Conservation (phyloP, 1,140 invertebrate genomes). For the Drosophila parabipectinata region DNA sequence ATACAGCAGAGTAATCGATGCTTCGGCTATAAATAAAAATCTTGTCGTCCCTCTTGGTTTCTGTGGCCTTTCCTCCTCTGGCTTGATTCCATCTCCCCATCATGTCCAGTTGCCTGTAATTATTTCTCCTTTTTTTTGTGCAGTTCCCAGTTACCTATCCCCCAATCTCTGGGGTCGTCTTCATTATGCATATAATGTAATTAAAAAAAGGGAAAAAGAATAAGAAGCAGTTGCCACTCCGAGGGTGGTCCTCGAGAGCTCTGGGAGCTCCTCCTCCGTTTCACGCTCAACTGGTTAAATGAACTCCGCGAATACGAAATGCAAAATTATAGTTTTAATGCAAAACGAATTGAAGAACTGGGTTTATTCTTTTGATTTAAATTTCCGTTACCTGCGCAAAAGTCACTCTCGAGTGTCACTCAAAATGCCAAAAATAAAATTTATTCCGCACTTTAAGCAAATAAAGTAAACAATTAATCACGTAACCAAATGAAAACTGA, state of each 20-base stretch:
- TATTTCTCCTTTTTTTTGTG: conserved; percentile 51
- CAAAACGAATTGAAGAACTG: conserved; percentile 13
- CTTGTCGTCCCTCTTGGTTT: not conserved
- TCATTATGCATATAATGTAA: conserved; percentile 79
- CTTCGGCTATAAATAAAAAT: not conserved
- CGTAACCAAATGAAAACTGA: conserved; percentile 56
- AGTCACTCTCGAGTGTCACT: conserved; percentile 16
- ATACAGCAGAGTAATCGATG: not conserved
- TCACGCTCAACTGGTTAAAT: conserved; percentile 46
- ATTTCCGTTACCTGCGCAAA: conserved; percentile 21
- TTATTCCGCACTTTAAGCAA: conserved; percentile 43
- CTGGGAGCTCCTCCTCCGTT: conserved; percentile 4
- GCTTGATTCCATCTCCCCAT: conserved; percentile 69
- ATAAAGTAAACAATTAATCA: conserved; percentile 66
- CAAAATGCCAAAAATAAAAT: conserved; percentile 22
- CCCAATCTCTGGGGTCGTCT: conserved; percentile 51
- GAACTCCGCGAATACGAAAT: not conserved
- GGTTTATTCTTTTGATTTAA: conserved; percentile 9
- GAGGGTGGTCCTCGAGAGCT: conserved; percentile 34
- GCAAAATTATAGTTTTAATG: conserved; percentile 21
- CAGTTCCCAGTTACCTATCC: conserved; percentile 38
- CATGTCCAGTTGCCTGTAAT: conserved; percentile 65
- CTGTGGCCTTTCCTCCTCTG: conserved; percentile 21
- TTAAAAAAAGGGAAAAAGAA: conserved; percentile 60
- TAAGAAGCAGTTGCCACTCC: conserved; percentile 28